A percentile compares a stretch with the other conserved stretches of the same genome.
These are phyloP conservation scores for Watsonalla binaria DNA, from an alignment of 2,888 invertebrate species.

Conservation along the genomic window DNA sequence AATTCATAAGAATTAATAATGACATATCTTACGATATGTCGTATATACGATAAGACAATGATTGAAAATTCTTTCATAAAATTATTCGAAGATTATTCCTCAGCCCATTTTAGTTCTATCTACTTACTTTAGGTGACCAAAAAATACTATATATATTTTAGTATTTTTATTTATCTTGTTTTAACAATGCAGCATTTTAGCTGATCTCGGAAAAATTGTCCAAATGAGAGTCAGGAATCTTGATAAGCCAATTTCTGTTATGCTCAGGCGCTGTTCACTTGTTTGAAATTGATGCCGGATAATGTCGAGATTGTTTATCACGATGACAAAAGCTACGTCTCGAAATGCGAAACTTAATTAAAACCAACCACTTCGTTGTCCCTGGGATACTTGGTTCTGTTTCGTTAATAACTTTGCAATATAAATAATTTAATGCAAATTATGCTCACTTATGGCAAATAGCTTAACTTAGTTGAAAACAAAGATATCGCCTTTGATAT, in stretches of 20 bases:
- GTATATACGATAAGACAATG: no score
- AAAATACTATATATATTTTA: neutral
- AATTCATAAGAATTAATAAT: no score
- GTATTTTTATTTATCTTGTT: neutral
- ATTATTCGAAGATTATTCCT: no score
- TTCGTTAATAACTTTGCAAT: no score
- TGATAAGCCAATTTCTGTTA: conserved; percentile 6
- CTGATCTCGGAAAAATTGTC: neutral
- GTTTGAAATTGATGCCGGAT: conserved; percentile 4
- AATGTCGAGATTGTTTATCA: conserved; percentile 2
- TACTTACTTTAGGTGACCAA: no score
- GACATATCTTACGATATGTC: no score
- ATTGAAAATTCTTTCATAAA: no score
- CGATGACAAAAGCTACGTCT: neutral
- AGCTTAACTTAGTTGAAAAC: no score
- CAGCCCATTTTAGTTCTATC: neutral
- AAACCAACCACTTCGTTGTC: neutral
- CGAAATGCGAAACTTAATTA: neutral
- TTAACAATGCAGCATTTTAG: neutral
- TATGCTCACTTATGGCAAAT: no score
- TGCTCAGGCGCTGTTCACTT: conserved; percentile 4
- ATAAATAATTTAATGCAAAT: no score
- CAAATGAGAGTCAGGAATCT: conserved; percentile 4
- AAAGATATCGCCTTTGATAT: no score
- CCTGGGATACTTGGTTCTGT: neutral